Evolutionary conservation across 2,797 vertebrate genomes (phyloP).

Genomic region (Avahi laniger): DNA sequence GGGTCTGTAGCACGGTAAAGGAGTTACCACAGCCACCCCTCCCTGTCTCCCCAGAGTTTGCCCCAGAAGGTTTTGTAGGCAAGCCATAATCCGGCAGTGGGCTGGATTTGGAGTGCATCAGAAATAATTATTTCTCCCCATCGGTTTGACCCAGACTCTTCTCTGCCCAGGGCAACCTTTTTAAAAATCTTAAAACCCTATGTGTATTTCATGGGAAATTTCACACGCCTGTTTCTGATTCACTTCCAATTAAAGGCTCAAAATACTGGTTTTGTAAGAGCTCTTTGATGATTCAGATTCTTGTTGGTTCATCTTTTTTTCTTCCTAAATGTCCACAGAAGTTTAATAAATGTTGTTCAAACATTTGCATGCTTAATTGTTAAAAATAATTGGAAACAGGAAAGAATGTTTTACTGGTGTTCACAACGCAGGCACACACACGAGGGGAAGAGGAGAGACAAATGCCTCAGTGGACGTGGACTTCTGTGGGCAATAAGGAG

Average conservation of each 20-base stretch:
- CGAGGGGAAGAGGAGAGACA: neutral
- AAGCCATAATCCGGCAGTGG: neutral
- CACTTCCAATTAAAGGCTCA: slow-evolving; percentile 78
- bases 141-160: slow-evolving; percentile 46
- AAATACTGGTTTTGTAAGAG: slow-evolving; percentile 76
- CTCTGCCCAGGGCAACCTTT: slow-evolving; percentile 46
- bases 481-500: neutral
- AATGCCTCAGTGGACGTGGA: neutral
- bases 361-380: slow-evolving; percentile 79
- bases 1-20: neutral
- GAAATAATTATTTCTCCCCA: slow-evolving; percentile 39
- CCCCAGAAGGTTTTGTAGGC: neutral
- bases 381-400: slow-evolving; percentile 76
- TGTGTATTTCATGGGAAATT: slow-evolving; percentile 79
- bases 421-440: neutral
- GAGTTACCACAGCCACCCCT: neutral
- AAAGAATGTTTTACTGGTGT: neutral
- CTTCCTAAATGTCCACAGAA: slow-evolving; percentile 63
- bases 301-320: slow-evolving; percentile 59
- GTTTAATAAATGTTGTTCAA: slow-evolving; percentile 65
- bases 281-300: slow-evolving; percentile 73
- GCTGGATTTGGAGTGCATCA: neutral
- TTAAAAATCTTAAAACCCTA: slow-evolving; percentile 12
- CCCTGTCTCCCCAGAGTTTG: neutral
- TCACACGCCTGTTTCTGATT: slow-evolving; percentile 79